phyloP scores from a whole-genome alignment of 35 echinoderm and acorn worm species.

The Acanthaster planci region DNA sequence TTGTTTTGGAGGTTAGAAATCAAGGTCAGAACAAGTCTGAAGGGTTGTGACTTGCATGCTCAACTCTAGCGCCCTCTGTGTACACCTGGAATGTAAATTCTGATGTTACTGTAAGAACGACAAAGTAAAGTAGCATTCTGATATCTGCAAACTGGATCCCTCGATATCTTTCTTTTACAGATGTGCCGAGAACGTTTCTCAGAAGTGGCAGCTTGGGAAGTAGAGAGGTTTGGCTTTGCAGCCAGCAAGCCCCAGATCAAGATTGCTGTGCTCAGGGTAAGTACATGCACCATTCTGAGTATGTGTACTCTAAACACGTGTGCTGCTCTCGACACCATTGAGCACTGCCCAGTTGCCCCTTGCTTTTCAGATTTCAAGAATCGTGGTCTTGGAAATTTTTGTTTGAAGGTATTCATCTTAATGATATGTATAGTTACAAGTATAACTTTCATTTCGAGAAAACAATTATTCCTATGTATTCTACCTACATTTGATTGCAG shows the following conservation, averaged over 20 bases:
- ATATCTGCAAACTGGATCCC: neutral
- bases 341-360: neutral
- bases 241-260: slow-evolving; percentile 85
- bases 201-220: slow-evolving; percentile 80
- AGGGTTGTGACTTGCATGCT: too few relatives aligned
- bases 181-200: slow-evolving; percentile 27
- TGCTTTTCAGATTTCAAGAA: neutral
- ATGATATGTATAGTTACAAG: too few relatives aligned
- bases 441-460: too few relatives aligned
- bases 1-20: too few relatives aligned
- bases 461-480: too few relatives aligned
- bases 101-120: too few relatives aligned
- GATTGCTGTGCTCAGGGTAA: slow-evolving; percentile 85
- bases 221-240: slow-evolving; percentile 75
- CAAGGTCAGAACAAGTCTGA: too few relatives aligned
- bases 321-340: neutral
- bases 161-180: slow-evolving; percentile 13
- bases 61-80: too few relatives aligned
- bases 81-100: too few relatives aligned
- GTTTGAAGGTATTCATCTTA: too few relatives aligned
- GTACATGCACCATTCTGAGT: neutral
- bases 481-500: too few relatives aligned
- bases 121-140: neutral
- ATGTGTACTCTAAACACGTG: neutral
- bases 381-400: neutral